A percentile compares a stretch with the other conserved stretches of the same genome.
Evolutionary conservation across 1,140 invertebrate genomes (phyloP).

Genomic region (Heliconius eleuchia): DNA sequence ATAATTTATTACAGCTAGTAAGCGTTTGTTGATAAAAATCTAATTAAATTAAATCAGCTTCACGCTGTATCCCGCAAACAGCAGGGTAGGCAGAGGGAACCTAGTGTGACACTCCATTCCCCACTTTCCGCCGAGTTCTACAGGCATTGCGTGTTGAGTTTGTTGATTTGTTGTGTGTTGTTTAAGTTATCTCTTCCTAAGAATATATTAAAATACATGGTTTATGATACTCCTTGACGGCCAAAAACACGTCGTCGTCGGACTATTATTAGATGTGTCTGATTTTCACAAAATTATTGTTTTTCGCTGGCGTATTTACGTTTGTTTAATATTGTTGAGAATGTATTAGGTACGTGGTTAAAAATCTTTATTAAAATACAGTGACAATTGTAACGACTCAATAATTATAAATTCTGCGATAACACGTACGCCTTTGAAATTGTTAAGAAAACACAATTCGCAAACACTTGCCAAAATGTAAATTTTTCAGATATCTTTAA

Average conservation of each 20-base stretch:
- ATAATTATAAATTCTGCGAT: slow-evolving; percentile 36
- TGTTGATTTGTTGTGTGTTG: neutral
- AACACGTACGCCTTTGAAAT: slow-evolving; percentile 28
- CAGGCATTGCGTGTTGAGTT: too few relatives aligned
- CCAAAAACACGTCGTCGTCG: neutral
- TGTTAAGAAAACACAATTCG: slow-evolving; percentile 1
- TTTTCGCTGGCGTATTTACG: neutral
- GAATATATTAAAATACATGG: neutral
- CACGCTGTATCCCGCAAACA: too few relatives aligned
- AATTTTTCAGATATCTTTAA: neutral
- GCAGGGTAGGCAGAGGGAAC: too few relatives aligned
- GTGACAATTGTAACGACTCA: slow-evolving; percentile 25
- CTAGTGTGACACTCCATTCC: too few relatives aligned
- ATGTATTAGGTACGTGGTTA: neutral
- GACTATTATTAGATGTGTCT: neutral
- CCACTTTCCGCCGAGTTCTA: too few relatives aligned
- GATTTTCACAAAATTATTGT: neutral
- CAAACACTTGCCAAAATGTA: slow-evolving; percentile 24
- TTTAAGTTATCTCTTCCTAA: neutral
- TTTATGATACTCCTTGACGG: neutral
- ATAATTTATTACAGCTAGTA: neutral
- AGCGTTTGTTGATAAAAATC: neutral
- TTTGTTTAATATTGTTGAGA: neutral
- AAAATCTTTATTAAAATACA: slow-evolving; percentile 31
- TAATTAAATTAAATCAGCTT: too few relatives aligned